Evolutionary conservation across 1,140 invertebrate species (phyloP).

Genomic region (Bilobella aurantiaca): DNA sequence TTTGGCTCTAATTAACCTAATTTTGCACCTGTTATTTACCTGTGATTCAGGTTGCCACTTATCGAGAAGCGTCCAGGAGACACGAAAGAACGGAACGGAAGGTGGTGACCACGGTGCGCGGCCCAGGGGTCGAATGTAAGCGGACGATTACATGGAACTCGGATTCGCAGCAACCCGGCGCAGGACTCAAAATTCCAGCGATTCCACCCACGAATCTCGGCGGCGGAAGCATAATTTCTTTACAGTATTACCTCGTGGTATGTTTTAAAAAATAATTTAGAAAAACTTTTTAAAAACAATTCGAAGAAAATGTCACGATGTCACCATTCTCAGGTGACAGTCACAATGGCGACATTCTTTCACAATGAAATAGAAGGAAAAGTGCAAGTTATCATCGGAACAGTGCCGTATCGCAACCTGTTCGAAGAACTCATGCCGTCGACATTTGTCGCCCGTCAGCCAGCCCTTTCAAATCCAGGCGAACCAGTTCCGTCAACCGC

Average conservation of each 20-base stretch:
- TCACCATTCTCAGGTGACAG: neutral
- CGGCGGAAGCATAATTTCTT: conserved; percentile 20
- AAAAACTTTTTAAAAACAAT: neutral
- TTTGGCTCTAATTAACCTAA: too few species aligned
- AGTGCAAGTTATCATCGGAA: neutral
- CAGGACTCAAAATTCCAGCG: conserved; percentile 15
- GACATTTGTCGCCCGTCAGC: neutral
- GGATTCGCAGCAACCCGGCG: neutral
- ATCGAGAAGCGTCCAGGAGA: too few species aligned
- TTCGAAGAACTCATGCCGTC: neutral
- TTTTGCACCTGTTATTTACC: too few species aligned
- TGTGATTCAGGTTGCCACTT: too few species aligned
- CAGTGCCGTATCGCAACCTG: neutral
- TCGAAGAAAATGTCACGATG: neutral
- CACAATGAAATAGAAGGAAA: neutral
- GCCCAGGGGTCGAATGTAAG: conserved; percentile 16
- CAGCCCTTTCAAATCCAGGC: too few species aligned
- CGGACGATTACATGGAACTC: neutral
- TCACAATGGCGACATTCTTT: neutral
- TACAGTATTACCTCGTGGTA: conserved; percentile 12
- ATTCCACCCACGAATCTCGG: conserved; percentile 23
- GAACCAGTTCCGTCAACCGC: neutral
- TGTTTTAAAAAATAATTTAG: neutral
- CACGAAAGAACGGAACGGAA: conserved; percentile 18
- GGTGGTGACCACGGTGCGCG: conserved; percentile 11